Evolutionary conservation across 2,888 invertebrate genomes (phyloP).

Genomic region (Pristionchus arcanus): DNA sequence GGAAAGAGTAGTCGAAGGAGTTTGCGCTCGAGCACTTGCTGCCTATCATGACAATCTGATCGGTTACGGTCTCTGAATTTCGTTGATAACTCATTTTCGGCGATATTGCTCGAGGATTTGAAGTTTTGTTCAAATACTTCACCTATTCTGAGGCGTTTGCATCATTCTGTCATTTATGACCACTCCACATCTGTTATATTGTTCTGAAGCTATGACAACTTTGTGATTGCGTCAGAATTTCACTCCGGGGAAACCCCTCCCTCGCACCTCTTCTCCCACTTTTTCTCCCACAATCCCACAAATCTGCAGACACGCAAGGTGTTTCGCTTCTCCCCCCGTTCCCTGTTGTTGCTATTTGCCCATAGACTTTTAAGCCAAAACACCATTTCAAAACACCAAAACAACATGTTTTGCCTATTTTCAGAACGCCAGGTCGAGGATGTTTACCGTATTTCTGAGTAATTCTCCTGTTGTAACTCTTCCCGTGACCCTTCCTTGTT

Average conservation of each 20-base stretch:
- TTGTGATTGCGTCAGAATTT: background rate
- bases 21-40: too few relatives aligned
- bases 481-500: slow-evolving; percentile 3
- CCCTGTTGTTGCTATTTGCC: background rate
- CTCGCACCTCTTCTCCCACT: background rate
- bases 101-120: too few relatives aligned
- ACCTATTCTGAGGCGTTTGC: background rate
- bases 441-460: slow-evolving; percentile 12
- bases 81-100: too few relatives aligned
- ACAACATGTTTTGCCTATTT: background rate
- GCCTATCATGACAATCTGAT: too few relatives aligned
- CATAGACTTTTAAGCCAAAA: background rate
- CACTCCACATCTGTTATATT: too few relatives aligned
- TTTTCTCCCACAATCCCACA: background rate
- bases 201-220: background rate
- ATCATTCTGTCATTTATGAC: background rate
- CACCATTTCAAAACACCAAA: too few relatives aligned
- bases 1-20: too few relatives aligned
- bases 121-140: background rate
- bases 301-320: too few relatives aligned
- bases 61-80: too few relatives aligned
- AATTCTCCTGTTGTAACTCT: background rate
- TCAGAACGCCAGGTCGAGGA: background rate
- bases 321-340: background rate
- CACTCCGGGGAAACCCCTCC: background rate